Conservation (phyloP, 2,888 invertebrate species). For the Caenorhabditis sp. region DNA sequence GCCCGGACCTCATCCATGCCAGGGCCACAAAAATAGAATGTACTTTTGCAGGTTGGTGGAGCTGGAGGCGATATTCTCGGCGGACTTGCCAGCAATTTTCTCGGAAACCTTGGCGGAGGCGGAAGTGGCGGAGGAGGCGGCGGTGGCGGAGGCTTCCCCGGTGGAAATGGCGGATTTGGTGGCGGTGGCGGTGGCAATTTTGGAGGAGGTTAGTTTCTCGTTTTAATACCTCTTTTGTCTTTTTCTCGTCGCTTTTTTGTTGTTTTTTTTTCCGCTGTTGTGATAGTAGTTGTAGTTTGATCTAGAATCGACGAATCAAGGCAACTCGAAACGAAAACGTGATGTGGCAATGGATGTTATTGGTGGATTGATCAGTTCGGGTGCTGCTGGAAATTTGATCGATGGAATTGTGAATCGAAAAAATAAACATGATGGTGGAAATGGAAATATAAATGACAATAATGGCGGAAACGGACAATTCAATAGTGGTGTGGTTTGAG, state of each 20-base stretch:
- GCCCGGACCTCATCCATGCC: no score
- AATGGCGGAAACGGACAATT: background rate
- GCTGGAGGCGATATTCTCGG: constrained; percentile 62
- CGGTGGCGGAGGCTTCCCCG: constrained; percentile 45
- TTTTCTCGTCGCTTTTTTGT: background rate
- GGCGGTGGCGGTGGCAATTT: constrained; percentile 11
- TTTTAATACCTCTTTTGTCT: background rate
- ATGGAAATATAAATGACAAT: background rate
- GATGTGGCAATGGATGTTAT: constrained; percentile 51
- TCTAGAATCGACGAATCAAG: background rate
- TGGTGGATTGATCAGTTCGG: constrained; percentile 36
- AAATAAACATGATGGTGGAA: constrained; percentile 10
- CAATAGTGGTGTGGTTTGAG: constrained; percentile 26
- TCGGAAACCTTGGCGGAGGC: constrained; percentile 58
- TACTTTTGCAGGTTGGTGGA: constrained; percentile 63
- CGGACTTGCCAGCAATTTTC: constrained; percentile 61
- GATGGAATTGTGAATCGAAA: constrained; percentile 35
- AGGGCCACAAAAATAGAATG: no score
- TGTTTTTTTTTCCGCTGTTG: background rate
- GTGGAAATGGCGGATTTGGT: constrained; percentile 49
- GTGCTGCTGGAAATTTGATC: constrained; percentile 24
- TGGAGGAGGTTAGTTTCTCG: background rate
- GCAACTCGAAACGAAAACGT: constrained; percentile 48
- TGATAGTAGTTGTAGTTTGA: background rate
- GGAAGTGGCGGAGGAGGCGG: constrained; percentile 47